Conservation (phyloP, 2,797 vertebrate genomes). For the Enteromius afrohamiltoni region DNA sequence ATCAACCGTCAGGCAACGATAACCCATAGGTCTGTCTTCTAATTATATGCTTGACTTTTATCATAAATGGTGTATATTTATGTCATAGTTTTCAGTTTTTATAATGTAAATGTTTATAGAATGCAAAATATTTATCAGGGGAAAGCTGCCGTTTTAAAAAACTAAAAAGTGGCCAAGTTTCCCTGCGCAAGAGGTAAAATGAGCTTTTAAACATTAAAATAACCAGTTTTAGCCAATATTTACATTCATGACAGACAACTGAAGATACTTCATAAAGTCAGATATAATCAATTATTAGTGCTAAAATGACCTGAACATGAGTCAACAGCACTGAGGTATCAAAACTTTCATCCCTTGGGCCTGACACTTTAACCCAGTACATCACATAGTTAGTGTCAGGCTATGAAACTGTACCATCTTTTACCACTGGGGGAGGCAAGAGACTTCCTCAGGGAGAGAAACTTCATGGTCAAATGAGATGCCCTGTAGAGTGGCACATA, state of each 20-base stretch:
- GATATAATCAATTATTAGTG: not conserved
- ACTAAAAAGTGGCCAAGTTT: not conserved
- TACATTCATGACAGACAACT: not conserved
- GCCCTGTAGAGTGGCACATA: not conserved
- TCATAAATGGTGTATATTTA: not conserved
- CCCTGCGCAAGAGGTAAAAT: not conserved
- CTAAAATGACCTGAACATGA: not conserved
- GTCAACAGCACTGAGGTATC: not conserved
- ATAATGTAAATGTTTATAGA: not conserved
- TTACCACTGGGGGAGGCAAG: constrained; percentile 6
- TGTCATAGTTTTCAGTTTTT: not conserved
- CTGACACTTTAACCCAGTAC: not conserved
- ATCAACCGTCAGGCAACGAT: not conserved
- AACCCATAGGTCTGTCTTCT: not conserved
- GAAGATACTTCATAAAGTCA: not conserved
- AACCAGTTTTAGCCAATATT: not conserved
- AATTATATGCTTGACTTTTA: not conserved
- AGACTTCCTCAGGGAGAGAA: not conserved
- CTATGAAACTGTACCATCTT: not conserved
- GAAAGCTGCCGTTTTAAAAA: not conserved
- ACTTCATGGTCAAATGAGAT: not conserved
- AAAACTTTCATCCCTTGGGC: not conserved
- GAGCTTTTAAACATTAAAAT: not conserved
- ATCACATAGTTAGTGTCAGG: not conserved
- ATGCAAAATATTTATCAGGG: not conserved